phyloP scores from a whole-genome alignment of 2,797 vertebrate species.

The Gymnodraco acuticeps region DNA sequence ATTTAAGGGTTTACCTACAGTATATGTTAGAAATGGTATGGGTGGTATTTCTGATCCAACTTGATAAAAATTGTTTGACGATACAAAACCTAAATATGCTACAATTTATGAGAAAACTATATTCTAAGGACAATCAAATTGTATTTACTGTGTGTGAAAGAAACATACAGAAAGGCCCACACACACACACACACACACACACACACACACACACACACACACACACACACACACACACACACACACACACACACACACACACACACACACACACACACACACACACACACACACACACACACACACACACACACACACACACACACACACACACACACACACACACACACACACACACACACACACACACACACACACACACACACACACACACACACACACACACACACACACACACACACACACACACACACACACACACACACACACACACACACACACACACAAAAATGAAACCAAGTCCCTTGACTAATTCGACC shows the following conservation, averaged over 20 bases:
- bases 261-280: no score
- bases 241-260: no score
- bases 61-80: neutral
- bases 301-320: slow-evolving; percentile 9
- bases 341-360: slow-evolving; percentile 26
- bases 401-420: slow-evolving; percentile 27
- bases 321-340: slow-evolving; percentile 27
- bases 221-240: no score
- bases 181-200: no score
- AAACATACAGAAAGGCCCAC: neutral
- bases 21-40: neutral
- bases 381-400: slow-evolving; percentile 30
- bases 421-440: slow-evolving; percentile 25
- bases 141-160: slow-evolving; percentile 14
- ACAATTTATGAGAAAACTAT: neutral
- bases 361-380: slow-evolving; percentile 25
- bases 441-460: slow-evolving; percentile 28
- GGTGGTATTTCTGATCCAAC: neutral
- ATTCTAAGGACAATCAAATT: neutral
- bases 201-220: no score
- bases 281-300: no score
- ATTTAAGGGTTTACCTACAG: slow-evolving; percentile 12
- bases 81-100: neutral
- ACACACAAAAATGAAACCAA: no score
- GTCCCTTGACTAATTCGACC: slow-evolving; percentile 8